Evolutionary conservation across 35 echinoderm and acorn worm genomes (phyloP), one percentile per base, ranked within the genome.

Genomic region (Anneissia japonica): DNA sequence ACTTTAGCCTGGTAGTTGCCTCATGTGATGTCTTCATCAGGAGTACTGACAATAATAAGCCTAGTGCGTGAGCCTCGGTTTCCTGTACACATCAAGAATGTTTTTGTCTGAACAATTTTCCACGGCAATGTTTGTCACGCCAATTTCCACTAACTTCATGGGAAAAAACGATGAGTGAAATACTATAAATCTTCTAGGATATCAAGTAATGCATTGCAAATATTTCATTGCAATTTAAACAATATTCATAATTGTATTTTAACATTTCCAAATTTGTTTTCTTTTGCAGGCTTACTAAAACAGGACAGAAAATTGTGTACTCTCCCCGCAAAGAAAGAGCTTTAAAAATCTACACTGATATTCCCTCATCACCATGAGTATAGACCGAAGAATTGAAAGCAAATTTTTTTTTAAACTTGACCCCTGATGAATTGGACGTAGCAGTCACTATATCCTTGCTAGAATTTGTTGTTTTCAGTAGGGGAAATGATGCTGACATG

Each of bases 311-410:
- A 26, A 92, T 51, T 37, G 89, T 91, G n/a, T 79, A 83, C 31
- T 99, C 96, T 36, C 96, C 96, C 2, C 87, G 89, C 35, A 99
- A 94, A 79, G 96, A 99, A 75, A 83, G 86, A 46, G 96, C 96
- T 30, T 92, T 99, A 17, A 99, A 99, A 73, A 99, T 99, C 84
- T 93, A 99, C 84, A 87, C 92, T 0, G 90, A 94, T 79, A 79
- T 82, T 38, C 83, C 90, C 34, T 30, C 84, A 17, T 39, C 79
- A 40, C 79, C 51, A 64, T 64, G 19, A 64, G 40, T 45, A 45
- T 16, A 45, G 40, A n/a, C 16, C 40, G 40, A 45, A 7, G 4
- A 45, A 45, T 45, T 45, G 4, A 45, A 45, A 45, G 4, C 40
- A 45, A 4, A n/a, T 45, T 45, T 45, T 7, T 7, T 45, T 43